Percentiles rank a stretch among this genome's conserved stretches.
Conservation (phyloP, 2,888 invertebrate species). For the Ferdinandea cuprea region DNA sequence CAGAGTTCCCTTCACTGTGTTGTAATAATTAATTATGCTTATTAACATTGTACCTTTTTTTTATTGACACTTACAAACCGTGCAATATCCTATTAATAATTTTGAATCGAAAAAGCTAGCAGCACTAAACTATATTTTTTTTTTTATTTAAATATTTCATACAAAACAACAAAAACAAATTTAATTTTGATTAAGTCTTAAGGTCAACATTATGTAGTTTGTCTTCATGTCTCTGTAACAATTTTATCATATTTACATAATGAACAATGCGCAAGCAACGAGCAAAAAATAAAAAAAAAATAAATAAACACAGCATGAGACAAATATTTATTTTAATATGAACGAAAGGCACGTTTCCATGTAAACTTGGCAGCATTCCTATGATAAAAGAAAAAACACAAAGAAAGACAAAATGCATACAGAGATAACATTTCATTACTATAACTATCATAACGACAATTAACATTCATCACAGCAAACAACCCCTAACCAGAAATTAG, state of each 20-base stretch:
- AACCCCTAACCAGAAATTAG: constrained; percentile 65
- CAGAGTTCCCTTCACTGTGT: too few relatives aligned
- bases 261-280: neutral
- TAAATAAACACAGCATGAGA: constrained; percentile 20
- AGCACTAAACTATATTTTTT: too few relatives aligned
- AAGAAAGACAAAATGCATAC: too few relatives aligned
- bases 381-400: constrained; percentile 10
- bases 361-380: constrained; percentile 33
- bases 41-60: too few relatives aligned
- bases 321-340: constrained; percentile 19
- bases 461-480: constrained; percentile 44
- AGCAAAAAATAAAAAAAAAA: too few relatives aligned
- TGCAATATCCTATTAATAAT: too few relatives aligned
- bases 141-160: too few relatives aligned
- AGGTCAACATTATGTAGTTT: constrained; percentile 21
- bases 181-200: neutral
- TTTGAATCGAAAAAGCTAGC: too few relatives aligned
- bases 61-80: too few relatives aligned
- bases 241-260: constrained; percentile 36
- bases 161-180: too few relatives aligned
- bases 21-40: too few relatives aligned
- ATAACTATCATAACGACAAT: neutral
- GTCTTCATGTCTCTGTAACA: constrained; percentile 2
- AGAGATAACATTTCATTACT: too few relatives aligned
- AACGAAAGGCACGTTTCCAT: constrained; percentile 17